Base-by-base conservation (phyloP, 2,113 vertebrate species). In the Otolemur garnettii region DNA sequence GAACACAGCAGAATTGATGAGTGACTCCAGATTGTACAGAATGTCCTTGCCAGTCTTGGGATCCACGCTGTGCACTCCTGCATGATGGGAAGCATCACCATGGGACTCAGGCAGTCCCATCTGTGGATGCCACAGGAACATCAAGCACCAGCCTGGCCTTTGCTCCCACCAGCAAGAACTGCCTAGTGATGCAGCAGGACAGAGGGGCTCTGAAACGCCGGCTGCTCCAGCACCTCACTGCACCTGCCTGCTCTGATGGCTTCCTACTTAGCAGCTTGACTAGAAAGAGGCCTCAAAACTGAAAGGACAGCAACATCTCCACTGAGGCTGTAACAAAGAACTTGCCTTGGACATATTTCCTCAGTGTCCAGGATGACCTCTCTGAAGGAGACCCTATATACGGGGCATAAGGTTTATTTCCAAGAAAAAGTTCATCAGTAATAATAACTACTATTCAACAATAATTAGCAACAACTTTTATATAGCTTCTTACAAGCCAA, bases 1-100 rank as follows among this genome's bases (percentile, higher is more conserved):
- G 97, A 99, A 99, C 81, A 99, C 99, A 0, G 99, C 99, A 82
- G 99, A 99, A 92, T 99, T 99, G 97, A 99, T 99, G 84, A 99
- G 98, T 18, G 99, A 99, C 98, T 99, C 99, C 96, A 99, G 95
- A 95, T 99, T 99, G 97, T 99, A 99, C 59, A 98, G 94, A 0
- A 94, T 98, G 97, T 99, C 99, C 96, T 99, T 99, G 77, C 99
- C 99, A 0, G 99, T 99, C 97, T 99, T 99, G 66, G 99, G 98
- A 66, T 99, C 99, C 57, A 99, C 97, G 0, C 99, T 99, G 83
- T 99, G 98, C 33, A 99, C 99, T 21, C 99, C 99, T 99, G 92
- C 4, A 68, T 28, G 50, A 66, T 28, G 42, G 71, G 92, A 33
- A 53, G 59, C 24, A 35, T n/a, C 4, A 87, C 5, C 50, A 35